Conservation (phyloP, 2,888 invertebrate genomes). For the Chouioia cunea region DNA sequence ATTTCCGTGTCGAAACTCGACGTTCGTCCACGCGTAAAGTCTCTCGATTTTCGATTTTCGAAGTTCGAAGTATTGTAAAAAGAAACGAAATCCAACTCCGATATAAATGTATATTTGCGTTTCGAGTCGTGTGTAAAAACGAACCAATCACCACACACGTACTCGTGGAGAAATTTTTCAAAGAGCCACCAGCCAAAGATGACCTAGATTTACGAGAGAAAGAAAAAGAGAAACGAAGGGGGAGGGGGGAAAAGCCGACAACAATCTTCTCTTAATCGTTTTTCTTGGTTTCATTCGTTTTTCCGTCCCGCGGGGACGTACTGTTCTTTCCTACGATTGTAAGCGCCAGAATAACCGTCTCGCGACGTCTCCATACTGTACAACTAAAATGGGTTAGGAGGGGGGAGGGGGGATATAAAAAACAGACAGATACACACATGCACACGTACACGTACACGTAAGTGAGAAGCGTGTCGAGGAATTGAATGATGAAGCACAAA, state of each 20-base stretch:
- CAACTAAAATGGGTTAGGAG: constrained; percentile 1
- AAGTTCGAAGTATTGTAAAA: constrained; percentile 28
- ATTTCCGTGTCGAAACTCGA: too few relatives aligned
- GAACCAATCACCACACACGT: constrained; percentile 41
- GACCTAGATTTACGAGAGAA: constrained; percentile 62
- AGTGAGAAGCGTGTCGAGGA: constrained; percentile 18
- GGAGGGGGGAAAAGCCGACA: constrained; percentile 38
- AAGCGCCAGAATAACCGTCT: constrained; percentile 38
- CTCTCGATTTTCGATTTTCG: constrained; percentile 38
- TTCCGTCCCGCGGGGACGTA: constrained; percentile 29
- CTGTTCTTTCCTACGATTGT: constrained; percentile 41
- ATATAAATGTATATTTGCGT: constrained; percentile 32
- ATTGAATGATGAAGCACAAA: constrained; percentile 30
- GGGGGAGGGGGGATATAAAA: constrained; percentile 5
- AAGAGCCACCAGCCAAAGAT: constrained; percentile 61
- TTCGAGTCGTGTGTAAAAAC: constrained; percentile 27
- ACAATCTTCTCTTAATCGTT: constrained; percentile 42
- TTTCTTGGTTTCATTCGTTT: constrained; percentile 41
- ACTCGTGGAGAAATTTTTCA: constrained; percentile 24
- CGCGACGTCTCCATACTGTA: neutral
- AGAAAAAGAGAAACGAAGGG: constrained; percentile 38
- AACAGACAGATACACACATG: neutral
- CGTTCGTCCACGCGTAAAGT: constrained; percentile 7
- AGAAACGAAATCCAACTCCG: constrained; percentile 13
- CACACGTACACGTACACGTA: too few relatives aligned